Base-by-base conservation (phyloP, 2,797 vertebrate species). In the Anguilla pacifica region DNA sequence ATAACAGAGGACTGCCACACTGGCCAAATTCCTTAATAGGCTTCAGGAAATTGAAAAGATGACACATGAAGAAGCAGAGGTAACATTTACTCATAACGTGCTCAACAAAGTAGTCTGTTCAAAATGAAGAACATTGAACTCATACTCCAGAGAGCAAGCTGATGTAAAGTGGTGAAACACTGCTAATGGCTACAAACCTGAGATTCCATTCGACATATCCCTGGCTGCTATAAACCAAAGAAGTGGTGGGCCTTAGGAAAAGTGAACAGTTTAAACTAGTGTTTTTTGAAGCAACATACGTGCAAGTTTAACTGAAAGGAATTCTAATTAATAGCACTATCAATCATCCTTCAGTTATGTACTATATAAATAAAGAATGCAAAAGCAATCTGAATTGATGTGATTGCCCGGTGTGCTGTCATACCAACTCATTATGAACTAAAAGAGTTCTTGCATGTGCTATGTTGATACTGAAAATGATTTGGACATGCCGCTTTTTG, bases 221-320 rank as follows among this genome's bases (percentile, higher is more conserved):
- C 83, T 19, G 28, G 13, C 64, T 84, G 19, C 81, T 17, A 49
- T 83, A 70, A 74, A 35, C 64, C 46, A 87, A 87, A 74, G 19
- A 28, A 74, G 19, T 83, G 61, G 46, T 67, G 49, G 39, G 59
- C 31, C 72, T 49, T 22, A 0, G 77, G 55, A 82, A 10, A 86
- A 25, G 13, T 81, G 77, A 6, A 11, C 55, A 28, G 28, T 46
- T 55, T 83, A 11, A n/a, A n/a, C 70, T 57, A 7, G 25, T 57
- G 19, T 77, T 13, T 72, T 51, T 82, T 82, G 0, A 25, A 25
- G 35, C 6, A 25, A 51, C 57, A 25, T 46, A 43, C 11, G 25
- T 35, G 51, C 35, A 35, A 43, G 57, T 55, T 31, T 28, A 39
- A 70, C 46, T 31, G 25, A 11, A 70, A 70, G 64, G n/a, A 64